Percentiles rank a stretch among this genome's conserved stretches.
Conservation (phyloP, 2,113 vertebrate species). For the Pseudonaja textilis region DNA sequence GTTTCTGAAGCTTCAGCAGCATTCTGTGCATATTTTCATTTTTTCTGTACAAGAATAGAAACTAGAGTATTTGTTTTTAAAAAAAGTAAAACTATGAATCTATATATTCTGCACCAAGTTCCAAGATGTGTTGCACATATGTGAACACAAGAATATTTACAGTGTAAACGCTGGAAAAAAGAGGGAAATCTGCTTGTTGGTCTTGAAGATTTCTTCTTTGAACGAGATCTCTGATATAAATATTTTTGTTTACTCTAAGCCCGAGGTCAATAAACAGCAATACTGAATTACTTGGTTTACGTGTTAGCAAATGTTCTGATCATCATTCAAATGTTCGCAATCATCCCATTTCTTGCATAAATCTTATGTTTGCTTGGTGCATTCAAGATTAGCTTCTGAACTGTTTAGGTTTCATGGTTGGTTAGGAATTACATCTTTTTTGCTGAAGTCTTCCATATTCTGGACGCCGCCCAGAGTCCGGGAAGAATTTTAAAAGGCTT, state of each 20-base stretch:
- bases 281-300: slow-evolving; percentile 25
- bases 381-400: neutral
- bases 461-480: slow-evolving; percentile 6
- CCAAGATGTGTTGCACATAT: neutral
- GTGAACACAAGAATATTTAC: neutral
- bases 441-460: neutral
- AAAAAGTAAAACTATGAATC: neutral
- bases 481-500: slow-evolving; percentile 44
- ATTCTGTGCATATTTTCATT: slow-evolving; percentile 14
- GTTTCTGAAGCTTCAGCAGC: slow-evolving; percentile 13
- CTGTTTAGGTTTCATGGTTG: slow-evolving; percentile 30
- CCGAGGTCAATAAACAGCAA: slow-evolving; percentile 34
- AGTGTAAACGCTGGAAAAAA: slow-evolving; percentile 4
- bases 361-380: slow-evolving; percentile 25
- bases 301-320: slow-evolving; percentile 35
- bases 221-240: slow-evolving; percentile 3
- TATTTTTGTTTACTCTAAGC: slow-evolving; percentile 23
- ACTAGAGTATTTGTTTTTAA: neutral
- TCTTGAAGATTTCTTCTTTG: slow-evolving; percentile 43
- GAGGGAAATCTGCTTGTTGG: slow-evolving; percentile 3
- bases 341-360: slow-evolving; percentile 44
- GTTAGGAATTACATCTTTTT: slow-evolving; percentile 45
- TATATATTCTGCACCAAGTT: neutral
- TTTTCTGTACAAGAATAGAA: neutral
- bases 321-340: slow-evolving; percentile 48